phyloP scores from a whole-genome alignment of 2,797 vertebrate genomes.

The Syncerus caffer region DNA sequence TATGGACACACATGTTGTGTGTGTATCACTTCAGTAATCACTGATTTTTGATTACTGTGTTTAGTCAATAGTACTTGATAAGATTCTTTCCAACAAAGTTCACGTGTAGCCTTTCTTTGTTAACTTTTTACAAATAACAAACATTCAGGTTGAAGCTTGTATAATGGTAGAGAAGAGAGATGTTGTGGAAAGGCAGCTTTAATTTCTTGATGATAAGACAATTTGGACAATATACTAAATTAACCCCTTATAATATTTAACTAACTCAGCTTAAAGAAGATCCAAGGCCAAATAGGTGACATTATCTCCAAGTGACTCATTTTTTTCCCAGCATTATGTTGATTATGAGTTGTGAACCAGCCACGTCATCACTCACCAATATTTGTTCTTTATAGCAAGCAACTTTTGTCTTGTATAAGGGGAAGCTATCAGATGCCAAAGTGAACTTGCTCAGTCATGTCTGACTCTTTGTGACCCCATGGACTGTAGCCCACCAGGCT shows the following conservation, averaged over 20 bases:
- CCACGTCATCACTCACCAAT: neutral
- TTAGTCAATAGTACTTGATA: neutral
- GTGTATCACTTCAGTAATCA: neutral
- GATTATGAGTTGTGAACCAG: neutral
- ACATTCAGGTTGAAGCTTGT: neutral
- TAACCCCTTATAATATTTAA: neutral
- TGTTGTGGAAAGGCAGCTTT: neutral
- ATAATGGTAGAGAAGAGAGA: neutral
- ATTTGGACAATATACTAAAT: neutral
- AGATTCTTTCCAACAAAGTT: neutral
- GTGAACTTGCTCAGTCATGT: rapidly evolving
- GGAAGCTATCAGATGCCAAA: neutral
- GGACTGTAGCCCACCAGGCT: too few species aligned
- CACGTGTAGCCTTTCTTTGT: neutral
- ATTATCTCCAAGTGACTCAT: neutral
- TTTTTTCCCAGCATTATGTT: neutral
- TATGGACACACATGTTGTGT: neutral
- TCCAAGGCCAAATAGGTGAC: neutral
- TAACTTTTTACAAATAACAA: neutral
- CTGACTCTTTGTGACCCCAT: too few species aligned
- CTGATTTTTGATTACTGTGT: neutral
- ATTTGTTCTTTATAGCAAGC: neutral
- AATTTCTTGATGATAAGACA: neutral
- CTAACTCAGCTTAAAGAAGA: neutral
- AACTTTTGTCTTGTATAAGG: neutral